Conservation (phyloP, 2,888 invertebrate genomes). For the Sycophila texana region DNA sequence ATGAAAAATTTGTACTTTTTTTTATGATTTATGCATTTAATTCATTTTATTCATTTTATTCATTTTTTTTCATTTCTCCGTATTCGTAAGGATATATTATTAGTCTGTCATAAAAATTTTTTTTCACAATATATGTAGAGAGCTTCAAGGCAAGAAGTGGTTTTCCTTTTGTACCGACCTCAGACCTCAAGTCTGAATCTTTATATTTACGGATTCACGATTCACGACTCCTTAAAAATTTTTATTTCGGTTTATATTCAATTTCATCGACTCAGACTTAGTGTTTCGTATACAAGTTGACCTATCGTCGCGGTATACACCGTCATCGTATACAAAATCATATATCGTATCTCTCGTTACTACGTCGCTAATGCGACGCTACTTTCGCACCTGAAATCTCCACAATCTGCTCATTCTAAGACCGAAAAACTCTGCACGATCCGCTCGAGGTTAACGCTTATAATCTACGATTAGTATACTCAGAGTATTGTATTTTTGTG, state of each 20-base stretch:
- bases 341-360: background rate
- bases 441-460: constrained; percentile 61
- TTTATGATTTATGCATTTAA: constrained; percentile 62
- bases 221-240: constrained; percentile 16
- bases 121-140: constrained; percentile 67
- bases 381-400: constrained; percentile 19
- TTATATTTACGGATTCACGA: constrained; percentile 12
- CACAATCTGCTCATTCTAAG: too few relatives aligned
- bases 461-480: constrained; percentile 70
- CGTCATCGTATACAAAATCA: constrained; percentile 55
- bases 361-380: background rate
- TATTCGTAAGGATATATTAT: constrained; percentile 37
- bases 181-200: constrained; percentile 61
- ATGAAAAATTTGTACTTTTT: constrained; percentile 73
- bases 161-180: constrained; percentile 73
- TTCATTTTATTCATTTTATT: too few relatives aligned
- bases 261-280: constrained; percentile 47
- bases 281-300: constrained; percentile 65
- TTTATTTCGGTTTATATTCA: background rate
- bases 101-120: constrained; percentile 56
- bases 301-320: constrained; percentile 20
- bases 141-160: constrained; percentile 75
- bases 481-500: constrained; percentile 74
- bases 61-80: constrained; percentile 47
- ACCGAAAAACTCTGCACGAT: too few relatives aligned